Conservation (phyloP, 2,113 vertebrate genomes). For the Antechinus stuartii region DNA sequence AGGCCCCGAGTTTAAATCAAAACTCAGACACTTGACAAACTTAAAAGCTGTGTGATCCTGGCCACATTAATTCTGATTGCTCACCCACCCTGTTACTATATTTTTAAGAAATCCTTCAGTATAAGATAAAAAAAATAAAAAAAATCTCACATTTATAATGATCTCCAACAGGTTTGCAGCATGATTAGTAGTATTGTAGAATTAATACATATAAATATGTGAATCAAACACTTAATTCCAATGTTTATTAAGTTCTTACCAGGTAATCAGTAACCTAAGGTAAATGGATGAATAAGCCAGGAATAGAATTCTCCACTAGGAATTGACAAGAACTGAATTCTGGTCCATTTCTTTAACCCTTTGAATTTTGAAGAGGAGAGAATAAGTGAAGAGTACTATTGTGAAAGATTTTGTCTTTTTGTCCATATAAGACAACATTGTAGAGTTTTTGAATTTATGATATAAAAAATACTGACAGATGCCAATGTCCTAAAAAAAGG, state of each 20-base stretch:
- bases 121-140: background rate
- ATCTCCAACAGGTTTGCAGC: background rate
- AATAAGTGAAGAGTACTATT: background rate
- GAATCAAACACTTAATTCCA: background rate
- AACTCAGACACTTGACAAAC: background rate
- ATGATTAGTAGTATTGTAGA: background rate
- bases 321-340: background rate
- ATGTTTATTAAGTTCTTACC: background rate
- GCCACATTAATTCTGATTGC: background rate
- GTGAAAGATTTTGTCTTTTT: background rate
- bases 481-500: background rate
- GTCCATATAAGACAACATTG: background rate
- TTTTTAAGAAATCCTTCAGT: background rate
- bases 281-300: background rate
- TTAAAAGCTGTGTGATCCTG: too few relatives aligned
- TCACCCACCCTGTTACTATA: too few relatives aligned
- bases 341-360: background rate
- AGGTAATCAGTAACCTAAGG: background rate
- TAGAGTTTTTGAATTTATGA: background rate
- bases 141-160: background rate
- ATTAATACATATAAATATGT: background rate
- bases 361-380: background rate
- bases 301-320: background rate
- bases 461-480: background rate
- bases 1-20: background rate